A percentile compares a stretch with the other conserved stretches of the same genome.
Conservation (phyloP, 2,113 vertebrate species). For the Caloenas nicobarica region DNA sequence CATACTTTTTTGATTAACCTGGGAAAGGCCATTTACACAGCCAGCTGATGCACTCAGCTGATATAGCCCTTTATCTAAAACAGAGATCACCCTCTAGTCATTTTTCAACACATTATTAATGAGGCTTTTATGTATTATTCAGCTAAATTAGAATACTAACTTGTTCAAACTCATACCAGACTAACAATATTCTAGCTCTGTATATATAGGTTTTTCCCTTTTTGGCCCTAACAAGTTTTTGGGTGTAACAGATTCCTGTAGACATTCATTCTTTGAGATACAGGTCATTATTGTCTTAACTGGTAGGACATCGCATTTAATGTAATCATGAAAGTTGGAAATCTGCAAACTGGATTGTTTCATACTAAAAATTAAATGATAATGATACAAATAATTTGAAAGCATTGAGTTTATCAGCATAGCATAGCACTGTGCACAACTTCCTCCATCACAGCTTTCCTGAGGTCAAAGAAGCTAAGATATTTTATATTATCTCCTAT, state of each 20-base stretch:
- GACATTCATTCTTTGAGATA: not conserved
- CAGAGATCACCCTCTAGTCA: not conserved
- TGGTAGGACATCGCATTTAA: not conserved
- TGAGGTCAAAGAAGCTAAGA: not conserved
- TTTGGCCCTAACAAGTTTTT: not conserved
- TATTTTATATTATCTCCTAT: not conserved
- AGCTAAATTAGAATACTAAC: not conserved
- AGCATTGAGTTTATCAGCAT: not conserved
- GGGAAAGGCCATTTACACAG: not conserved
- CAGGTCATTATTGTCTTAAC: not conserved
- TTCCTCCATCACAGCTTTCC: not conserved
- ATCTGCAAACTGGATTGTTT: not conserved
- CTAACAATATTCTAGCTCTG: not conserved
- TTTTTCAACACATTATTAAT: not conserved
- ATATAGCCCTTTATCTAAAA: not conserved
- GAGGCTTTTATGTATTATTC: not conserved
- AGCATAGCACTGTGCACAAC: not conserved
- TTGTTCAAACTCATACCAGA: not conserved
- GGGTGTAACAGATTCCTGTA: not conserved
- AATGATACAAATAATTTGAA: not conserved
- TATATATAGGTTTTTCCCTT: rapidly evolving
- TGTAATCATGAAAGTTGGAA: not conserved
- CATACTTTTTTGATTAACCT: not conserved
- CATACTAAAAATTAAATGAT: not conserved
- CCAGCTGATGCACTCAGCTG: not conserved